A percentile compares a stretch with the other conserved stretches of the same genome.
phyloP scores from a whole-genome alignment of 2,888 invertebrate species.

The Drepana falcataria region DNA sequence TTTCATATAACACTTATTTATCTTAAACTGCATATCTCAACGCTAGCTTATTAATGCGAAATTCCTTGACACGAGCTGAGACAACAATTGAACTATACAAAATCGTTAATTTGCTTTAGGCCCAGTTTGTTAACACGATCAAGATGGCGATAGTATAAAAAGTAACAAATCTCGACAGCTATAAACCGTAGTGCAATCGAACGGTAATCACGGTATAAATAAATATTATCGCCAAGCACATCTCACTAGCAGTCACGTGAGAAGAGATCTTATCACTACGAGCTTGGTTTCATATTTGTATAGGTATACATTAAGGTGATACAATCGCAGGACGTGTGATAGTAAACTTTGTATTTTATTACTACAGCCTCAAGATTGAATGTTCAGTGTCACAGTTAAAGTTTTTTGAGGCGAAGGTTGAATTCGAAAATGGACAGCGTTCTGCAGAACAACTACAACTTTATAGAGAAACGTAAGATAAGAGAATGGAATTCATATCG shows the following conservation, averaged over 20 bases:
- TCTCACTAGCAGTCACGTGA: conserved; percentile 28
- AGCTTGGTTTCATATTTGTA: conserved; percentile 36
- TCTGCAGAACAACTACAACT: conserved; percentile 17
- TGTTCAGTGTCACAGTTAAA: conserved; percentile 25
- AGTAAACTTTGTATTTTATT: conserved; percentile 43
- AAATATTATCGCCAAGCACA: conserved; percentile 34
- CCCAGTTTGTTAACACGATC: conserved; percentile 13
- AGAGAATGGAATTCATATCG: conserved; percentile 35
- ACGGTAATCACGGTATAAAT: conserved; percentile 38
- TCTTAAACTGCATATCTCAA: no score
- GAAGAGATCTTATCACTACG: conserved; percentile 39
- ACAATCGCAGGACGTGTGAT: conserved; percentile 43
- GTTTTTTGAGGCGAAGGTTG: conserved; percentile 27
- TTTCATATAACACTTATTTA: no score
- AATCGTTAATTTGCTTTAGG: no score
- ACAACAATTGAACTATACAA: background rate
- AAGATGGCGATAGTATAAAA: conserved; percentile 22
- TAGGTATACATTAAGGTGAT: conserved; percentile 22
- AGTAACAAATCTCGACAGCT: conserved; percentile 39
- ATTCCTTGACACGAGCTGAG: no score
- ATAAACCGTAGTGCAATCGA: conserved; percentile 49
- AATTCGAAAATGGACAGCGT: conserved; percentile 26
- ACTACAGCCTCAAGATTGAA: conserved; percentile 34
- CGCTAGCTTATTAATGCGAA: no score
- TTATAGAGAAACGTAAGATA: conserved; percentile 15